These are phyloP conservation scores for Linyphia triangularis DNA, from an alignment of 2,888 invertebrate genomes.

Conservation along the genomic window DNA sequence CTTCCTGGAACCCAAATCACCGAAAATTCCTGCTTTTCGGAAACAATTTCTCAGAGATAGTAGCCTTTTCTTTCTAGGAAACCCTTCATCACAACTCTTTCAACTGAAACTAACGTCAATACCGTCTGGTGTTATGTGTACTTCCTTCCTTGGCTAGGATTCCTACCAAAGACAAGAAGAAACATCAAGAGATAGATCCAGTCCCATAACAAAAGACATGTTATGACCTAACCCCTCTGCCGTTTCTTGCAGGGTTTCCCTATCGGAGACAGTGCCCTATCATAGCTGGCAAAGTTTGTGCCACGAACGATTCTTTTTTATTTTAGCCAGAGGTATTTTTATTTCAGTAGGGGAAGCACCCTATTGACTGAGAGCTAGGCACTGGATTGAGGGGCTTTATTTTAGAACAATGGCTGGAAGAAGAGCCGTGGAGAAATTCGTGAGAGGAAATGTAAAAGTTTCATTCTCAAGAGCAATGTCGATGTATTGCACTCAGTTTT, in stretches of 20 bases:
- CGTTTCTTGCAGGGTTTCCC: not conserved
- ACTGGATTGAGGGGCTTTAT: constrained; percentile 12
- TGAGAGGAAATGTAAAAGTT: not conserved
- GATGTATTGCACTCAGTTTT: not conserved
- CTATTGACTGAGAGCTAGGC: constrained; percentile 8
- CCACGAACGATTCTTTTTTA: not conserved
- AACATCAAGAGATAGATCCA: constrained; percentile 30
- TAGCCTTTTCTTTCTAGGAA: constrained; percentile 13
- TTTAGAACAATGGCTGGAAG: constrained; percentile 2
- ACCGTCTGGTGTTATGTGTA: constrained; percentile 36
- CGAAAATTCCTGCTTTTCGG: constrained; percentile 48
- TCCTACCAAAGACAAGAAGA: constrained; percentile 21
- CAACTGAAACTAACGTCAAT: constrained; percentile 36
- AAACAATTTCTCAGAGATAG: constrained; percentile 53
- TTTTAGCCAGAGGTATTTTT: not conserved
- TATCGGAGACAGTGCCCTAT: constrained; percentile 14
- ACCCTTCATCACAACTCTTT: constrained; percentile 11
- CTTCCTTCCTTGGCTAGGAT: constrained; percentile 22
- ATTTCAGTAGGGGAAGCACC: not conserved
- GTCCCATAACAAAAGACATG: constrained; percentile 42
- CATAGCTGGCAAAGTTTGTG: constrained; percentile 24
- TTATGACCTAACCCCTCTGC: constrained; percentile 43
- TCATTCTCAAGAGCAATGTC: not conserved
- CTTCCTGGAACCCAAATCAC: constrained; percentile 37
- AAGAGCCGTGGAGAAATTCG: no score